Evolutionary conservation across 2,888 invertebrate genomes (phyloP), one percentile per base, ranked within the genome.

Genomic region (Cepaea hortensis): DNA sequence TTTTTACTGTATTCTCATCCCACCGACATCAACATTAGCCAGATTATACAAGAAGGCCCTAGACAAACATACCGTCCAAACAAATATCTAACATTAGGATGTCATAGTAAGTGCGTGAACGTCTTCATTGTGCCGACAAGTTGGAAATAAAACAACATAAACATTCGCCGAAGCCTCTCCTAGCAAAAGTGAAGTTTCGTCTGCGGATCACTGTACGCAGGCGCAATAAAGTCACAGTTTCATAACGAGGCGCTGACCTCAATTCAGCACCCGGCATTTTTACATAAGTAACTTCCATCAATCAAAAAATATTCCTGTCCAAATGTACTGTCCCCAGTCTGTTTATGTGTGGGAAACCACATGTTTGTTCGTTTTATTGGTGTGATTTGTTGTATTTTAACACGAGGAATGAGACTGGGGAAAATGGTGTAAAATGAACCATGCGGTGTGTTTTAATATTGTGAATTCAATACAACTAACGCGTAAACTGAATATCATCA

Each of bases 201-300:
- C 72, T 85, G 48, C 50, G 46, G 75, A 81, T 65, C 35, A n/a
- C 75, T 75, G 35, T 76, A 70, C 86, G 86, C 86, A 86, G 76
- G 81, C 86, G 86, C 86, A 82, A 70, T 82, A 77, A 70, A 70
- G 86, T 82, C 76, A 76, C 82, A 55, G 65, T 86, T 82, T 82
- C 65, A 65, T 50, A 86, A 82, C 81, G 86, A 86, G 86, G 86
- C 86, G 15, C 61, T 86, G 81, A 61, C 86, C 86, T 65, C 72
- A 9, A 84, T 84, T 65, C 68, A 23, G 68, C 20, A 76, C 76
- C 48, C 15, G 76, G 76, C 20, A 76, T 48, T n/a, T 76, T 50
- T 76, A 13, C 20, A 50, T 76, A 48, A 76, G 76, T 50, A 50
- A 76, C 48, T 76, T 76, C 3, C 3, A 46, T 48, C 3, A 75